Percentiles rank a stretch among this genome's conserved stretches.
Evolutionary conservation across 2,797 vertebrate species (phyloP).

Genomic region (Myotis pilosus): DNA sequence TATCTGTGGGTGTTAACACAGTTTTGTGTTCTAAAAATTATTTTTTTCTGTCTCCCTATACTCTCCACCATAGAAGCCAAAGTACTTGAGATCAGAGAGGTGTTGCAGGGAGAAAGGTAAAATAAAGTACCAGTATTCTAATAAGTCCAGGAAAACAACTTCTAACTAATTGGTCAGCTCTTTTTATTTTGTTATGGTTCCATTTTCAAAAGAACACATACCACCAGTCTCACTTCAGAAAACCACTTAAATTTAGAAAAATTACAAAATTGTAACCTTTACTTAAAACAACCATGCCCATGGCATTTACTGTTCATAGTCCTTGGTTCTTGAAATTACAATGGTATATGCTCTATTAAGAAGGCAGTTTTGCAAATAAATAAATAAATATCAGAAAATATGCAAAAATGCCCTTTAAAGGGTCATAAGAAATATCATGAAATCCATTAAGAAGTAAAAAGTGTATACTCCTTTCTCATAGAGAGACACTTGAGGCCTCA

Average conservation of each 20-base stretch:
- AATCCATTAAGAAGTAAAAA: background rate
- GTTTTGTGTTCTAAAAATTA: background rate
- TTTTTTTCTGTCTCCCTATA: background rate
- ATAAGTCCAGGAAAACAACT: background rate
- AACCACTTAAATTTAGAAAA: background rate
- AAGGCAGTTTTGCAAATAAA: background rate
- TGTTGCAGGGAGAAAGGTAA: background rate
- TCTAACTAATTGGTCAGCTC: background rate
- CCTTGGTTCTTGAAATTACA: background rate
- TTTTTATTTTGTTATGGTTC: background rate
- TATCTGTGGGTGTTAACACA: background rate
- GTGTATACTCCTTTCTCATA: background rate
- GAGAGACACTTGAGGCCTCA: background rate
- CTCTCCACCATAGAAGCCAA: background rate
- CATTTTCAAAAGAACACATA: background rate
- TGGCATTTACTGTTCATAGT: background rate
- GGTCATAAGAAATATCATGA: background rate
- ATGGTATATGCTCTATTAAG: background rate
- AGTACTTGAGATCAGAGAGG: background rate
- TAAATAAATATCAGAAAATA: background rate
- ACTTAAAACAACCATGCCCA: background rate
- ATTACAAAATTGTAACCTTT: background rate
- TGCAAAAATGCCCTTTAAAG: background rate
- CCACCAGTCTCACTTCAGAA: background rate
- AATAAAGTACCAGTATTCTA: background rate